These are phyloP conservation scores for Nesoenas mayeri DNA, from an alignment of 2,113 vertebrate species.

Conservation along the genomic window DNA sequence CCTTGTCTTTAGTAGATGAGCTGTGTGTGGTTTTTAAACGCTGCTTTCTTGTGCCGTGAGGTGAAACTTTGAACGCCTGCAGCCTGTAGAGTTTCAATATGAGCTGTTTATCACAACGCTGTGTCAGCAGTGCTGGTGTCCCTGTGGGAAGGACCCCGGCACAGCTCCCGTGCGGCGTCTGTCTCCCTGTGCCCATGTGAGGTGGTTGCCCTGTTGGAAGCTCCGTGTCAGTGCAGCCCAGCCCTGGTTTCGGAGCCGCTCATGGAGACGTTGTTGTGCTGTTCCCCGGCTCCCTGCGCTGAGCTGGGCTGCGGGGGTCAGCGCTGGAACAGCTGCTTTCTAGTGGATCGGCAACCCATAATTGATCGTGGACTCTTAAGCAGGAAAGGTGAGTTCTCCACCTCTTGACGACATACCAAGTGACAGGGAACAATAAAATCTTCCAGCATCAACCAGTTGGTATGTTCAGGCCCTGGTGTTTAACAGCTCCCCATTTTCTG, in stretches of 20 bases:
- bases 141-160: background rate
- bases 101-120: background rate
- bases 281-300: background rate
- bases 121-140: background rate
- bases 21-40: background rate
- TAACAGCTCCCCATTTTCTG: background rate
- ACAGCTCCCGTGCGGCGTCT: background rate
- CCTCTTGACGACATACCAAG: background rate
- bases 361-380: background rate
- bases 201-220: fast-evolving
- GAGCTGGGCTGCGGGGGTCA: background rate
- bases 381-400: background rate
- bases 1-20: background rate
- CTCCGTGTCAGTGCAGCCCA: fast-evolving
- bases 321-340: background rate
- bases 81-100: fast-evolving
- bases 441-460: fast-evolving
- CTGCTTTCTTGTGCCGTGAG: background rate
- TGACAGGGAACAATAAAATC: fast-evolving
- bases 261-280: fast-evolving
- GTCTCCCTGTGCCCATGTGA: background rate
- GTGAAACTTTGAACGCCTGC: background rate
- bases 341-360: background rate
- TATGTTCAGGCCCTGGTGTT: background rate
- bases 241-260: background rate